Evolutionary conservation across 2,113 vertebrate genomes (phyloP).

Genomic region (Rissa tridactyla): DNA sequence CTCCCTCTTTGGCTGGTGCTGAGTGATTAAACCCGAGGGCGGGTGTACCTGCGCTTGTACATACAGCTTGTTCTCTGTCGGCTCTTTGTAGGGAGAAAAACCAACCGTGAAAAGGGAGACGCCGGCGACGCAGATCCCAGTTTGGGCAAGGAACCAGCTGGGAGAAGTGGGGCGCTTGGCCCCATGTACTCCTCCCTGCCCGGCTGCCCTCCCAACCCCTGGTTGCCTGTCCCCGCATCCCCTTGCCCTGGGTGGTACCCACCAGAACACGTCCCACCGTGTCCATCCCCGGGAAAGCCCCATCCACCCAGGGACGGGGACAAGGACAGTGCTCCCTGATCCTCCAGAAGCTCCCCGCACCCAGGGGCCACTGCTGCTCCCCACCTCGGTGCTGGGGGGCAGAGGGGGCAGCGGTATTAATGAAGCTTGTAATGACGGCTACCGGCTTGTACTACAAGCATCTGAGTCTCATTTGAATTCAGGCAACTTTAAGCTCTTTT

Average conservation of each 20-base stretch:
- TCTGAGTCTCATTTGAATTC: constrained; percentile 64
- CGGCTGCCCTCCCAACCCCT: accelerated
- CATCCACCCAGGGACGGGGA: accelerated
- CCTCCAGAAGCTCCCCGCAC: accelerated
- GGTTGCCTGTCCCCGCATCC: accelerated
- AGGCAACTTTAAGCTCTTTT: constrained; percentile 67
- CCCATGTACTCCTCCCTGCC: not conserved
- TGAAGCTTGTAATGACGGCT: not conserved
- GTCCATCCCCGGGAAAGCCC: not conserved
- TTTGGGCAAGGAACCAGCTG: not conserved
- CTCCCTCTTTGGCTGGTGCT: constrained; percentile 49
- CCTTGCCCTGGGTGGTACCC: not conserved
- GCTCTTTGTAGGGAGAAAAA: not conserved
- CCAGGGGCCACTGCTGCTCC: not conserved
- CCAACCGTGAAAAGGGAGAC: not conserved
- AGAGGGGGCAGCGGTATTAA: not conserved
- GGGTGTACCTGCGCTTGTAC: constrained; percentile 30
- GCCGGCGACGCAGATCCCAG: accelerated
- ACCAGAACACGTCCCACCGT: accelerated
- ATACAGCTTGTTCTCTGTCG: not conserved
- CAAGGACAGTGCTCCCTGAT: not conserved
- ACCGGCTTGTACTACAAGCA: constrained; percentile 10
- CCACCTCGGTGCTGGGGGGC: not conserved
- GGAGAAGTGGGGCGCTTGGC: not conserved
- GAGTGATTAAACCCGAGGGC: constrained; percentile 21